These are phyloP conservation scores for Diuraphis noxia DNA, from an alignment of 1,140 invertebrate genomes.

Conservation along the genomic window DNA sequence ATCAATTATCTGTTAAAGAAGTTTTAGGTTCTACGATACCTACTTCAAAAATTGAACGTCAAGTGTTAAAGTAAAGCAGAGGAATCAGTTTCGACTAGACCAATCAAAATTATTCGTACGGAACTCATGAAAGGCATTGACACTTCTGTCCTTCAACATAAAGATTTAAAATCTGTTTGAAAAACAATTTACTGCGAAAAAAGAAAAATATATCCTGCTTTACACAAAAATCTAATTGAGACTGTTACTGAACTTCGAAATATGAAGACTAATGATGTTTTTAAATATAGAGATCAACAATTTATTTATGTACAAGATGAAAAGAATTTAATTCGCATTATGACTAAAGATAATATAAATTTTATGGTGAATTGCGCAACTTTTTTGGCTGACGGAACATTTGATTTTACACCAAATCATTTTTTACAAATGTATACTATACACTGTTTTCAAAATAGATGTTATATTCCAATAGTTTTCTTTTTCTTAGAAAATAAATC, in stretches of 20 bases:
- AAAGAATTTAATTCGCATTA: background rate
- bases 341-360: background rate
- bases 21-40: background rate
- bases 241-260: background rate
- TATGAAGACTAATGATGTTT: background rate
- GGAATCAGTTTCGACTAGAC: background rate
- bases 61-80: no score
- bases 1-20: background rate
- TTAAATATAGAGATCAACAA: background rate
- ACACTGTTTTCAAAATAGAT: no score
- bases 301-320: background rate
- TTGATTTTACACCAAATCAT: no score
- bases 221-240: background rate
- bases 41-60: background rate
- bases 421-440: no score
- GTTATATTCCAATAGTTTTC: no score
- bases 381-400: background rate
- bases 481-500: no score
- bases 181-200: background rate
- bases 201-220: background rate
- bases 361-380: background rate
- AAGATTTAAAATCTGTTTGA: background rate
- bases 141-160: background rate
- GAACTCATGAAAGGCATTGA: background rate
- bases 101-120: background rate